Base-by-base conservation (phyloP, 1,140 invertebrate genomes). In the Lasaia peninsularis region DNA sequence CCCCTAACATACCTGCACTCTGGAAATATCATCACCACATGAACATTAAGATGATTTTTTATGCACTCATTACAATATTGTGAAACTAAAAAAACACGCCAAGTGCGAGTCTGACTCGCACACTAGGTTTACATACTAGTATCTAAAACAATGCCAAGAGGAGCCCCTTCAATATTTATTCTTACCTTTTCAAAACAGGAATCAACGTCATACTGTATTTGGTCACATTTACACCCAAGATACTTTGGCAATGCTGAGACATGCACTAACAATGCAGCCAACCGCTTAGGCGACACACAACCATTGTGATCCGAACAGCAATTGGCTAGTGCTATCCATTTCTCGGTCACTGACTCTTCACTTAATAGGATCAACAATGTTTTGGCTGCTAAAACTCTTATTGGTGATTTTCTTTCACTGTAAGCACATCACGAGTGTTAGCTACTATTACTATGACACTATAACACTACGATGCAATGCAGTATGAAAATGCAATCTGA, bases 271-370 rank as follows among this genome's bases (percentile, higher is more conserved):
- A 94, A 79, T 0, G 80, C 74, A 20, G 90, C 88, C 40, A 95
- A 73, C 52, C 90, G 88, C 18, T 90, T 83, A 11, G 91, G 89
- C 9, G 91, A 91, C 31, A 93, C 89, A 67, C 92, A 93, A 33
- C 92, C 92, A 70, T 93, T 93, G 62, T 93, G 92, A 71, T 94
- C 93, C 16, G 92, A 90, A 62, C 92, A 86, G 63, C 92, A 91
- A 56, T 90, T 88, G 63, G 93, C 93, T 32, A 94, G 80, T 34
- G 91, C 93, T 58, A 85, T 78, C 85, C 93, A 93, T 75, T 94
- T 92, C 34, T 93, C 92, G 32, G 80, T 68, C n/a, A 92, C 78
- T n/a, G 89, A 78, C 34, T 91, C 91, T 54, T 89, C 88, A 69
- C 92, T 92, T 54, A 95, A 69, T 21, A 93, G 75, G 24, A 91